Evolutionary conservation across 2,888 invertebrate genomes (phyloP), one percentile per base, ranked within the genome.

Genomic region (Pristionchus mayeri): DNA sequence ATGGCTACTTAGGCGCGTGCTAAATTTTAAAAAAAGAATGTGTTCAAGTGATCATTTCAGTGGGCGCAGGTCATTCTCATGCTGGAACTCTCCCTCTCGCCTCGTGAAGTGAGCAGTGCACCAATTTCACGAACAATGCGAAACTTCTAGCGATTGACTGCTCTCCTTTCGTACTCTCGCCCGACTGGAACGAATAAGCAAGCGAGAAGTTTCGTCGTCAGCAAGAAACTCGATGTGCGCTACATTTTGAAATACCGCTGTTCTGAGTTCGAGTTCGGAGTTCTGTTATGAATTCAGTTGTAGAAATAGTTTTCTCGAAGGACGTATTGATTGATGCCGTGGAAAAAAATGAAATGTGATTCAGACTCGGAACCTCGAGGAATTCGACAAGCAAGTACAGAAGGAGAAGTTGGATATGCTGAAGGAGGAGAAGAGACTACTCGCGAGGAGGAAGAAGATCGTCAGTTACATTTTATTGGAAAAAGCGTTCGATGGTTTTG

Each of bases 11-110:
- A 13, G 13, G 6, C 44, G 44, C 13, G n/a, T n/a, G n/a, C n/a
- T n/a, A n/a, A n/a, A n/a, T n/a, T n/a, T n/a, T n/a, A n/a, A n/a
- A n/a, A n/a, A n/a, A n/a, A n/a, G n/a, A n/a, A n/a, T n/a, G n/a
- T n/a, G n/a, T n/a, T n/a, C n/a, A n/a, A n/a, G 44, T 44, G 4
- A 40, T 44, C 11, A 21, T 18, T 80, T 50, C 82, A 87, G 87
- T 87, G 88, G 87, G 88, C 89, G 13, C 95, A 98, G 88, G 98
- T 98, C 87, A 98, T 98, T 48, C 94, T 98, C 87, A 98, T 98
- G 54, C 97, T 98, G 37, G 98, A 99, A 93, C 95, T 98, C 93
- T 97, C 98, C 18, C 97, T 98, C 0, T 96, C 96, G 85, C 97
- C 98, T 0, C 95, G 95, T 16, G 96, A 97, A 93, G 94, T 98